phyloP scores from a whole-genome alignment of 2,797 vertebrate genomes.

The Caiman crocodilus region DNA sequence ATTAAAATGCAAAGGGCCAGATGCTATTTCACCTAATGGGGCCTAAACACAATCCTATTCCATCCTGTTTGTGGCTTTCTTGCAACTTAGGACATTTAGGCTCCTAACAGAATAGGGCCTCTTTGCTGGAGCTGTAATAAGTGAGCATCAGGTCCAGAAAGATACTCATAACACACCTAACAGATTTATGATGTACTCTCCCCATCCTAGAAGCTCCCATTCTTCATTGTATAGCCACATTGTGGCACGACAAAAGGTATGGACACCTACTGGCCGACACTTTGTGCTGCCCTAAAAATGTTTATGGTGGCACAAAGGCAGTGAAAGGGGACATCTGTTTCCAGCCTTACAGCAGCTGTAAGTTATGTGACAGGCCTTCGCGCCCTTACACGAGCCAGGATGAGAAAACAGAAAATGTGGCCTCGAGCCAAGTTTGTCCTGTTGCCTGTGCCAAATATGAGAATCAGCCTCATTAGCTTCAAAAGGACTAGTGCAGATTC shows the following conservation, averaged over 20 bases:
- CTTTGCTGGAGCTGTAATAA: neutral
- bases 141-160: neutral
- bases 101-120: neutral
- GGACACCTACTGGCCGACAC: too few relatives aligned
- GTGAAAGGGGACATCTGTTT: too few relatives aligned
- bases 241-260: too few relatives aligned
- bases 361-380: too few relatives aligned
- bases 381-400: neutral
- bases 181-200: neutral
- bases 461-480: neutral
- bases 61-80: too few relatives aligned
- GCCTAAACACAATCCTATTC: too few relatives aligned
- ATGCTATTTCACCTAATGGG: too few relatives aligned
- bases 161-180: fast-evolving
- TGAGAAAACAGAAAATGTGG: neutral
- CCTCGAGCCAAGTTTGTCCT: neutral
- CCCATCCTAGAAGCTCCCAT: fast-evolving
- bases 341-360: too few relatives aligned
- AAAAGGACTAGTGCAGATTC: neutral
- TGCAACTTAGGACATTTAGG: too few relatives aligned
- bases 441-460: neutral
- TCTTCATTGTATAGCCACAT: neutral
- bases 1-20: too few relatives aligned
- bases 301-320: too few relatives aligned
- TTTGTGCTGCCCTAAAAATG: too few relatives aligned